Base-by-base conservation (phyloP, 1,140 invertebrate genomes). In the Penaeus chinensis region DNA sequence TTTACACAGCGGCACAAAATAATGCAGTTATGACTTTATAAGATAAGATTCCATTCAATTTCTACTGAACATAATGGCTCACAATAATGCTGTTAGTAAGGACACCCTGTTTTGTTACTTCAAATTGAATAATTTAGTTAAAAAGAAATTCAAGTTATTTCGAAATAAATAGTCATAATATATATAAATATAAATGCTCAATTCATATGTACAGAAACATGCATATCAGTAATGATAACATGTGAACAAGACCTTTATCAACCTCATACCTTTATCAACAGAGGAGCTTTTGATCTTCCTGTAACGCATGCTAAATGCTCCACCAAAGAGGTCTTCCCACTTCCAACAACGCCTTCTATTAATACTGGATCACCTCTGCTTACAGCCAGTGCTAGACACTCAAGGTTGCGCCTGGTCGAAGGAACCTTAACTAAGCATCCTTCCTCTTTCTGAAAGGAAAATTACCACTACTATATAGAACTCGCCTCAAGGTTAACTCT, bases 271-370 rank as follows among this genome's bases (percentile, higher is more conserved):
- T 89, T 89, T 32, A 61, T 88, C 78, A 95, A 79, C 93, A 92
- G 2, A 32, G 87, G 85, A 2, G 92, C 91, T 37, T 91, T 85
- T 32, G 92, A 93, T 65, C 95, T 93, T 22, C 97, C 96, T 4
- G 96, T 98, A 89, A 96, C 91, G 47, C 93, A 91, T 18, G 98
- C 97, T 79, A 99, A 93, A 93, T 98, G 95, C 91, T 98, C 96
- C 20, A 99, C 95, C 10, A 99, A 91, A 10, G 95, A 95, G 0
- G 98, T 99, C 93, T 99, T 99, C 10, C 99, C 98, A 91, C 96
- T 96, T 4, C 99, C 98, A 27, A 99, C 96, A 1, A 96, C 95
- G 1, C 99, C 99, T 93, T 96, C 94, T 0, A 99, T 92, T 89
- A 97, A 96, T 61, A 98, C 93, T 61, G 97, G 96, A 92, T 95